Conservation (phyloP, 2,797 vertebrate species). For the Natrix natrix region DNA sequence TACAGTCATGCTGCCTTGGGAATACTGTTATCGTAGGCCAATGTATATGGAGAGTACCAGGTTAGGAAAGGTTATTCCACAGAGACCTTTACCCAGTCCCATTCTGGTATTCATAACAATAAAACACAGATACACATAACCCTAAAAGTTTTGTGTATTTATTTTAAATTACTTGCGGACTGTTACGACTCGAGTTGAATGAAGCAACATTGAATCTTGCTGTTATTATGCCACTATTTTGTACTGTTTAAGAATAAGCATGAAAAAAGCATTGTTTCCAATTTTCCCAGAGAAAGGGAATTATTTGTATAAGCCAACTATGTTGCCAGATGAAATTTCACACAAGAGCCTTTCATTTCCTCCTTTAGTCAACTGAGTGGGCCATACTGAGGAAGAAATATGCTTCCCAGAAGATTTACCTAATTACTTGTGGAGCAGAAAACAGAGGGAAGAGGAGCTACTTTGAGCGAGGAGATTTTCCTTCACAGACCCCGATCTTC, state of each 20-base stretch:
- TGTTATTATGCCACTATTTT: conserved; percentile 5
- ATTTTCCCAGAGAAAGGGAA: conserved; percentile 18
- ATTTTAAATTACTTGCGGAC: not conserved
- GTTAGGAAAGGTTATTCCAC: not conserved
- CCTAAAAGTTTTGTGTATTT: not conserved
- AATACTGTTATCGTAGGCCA: not conserved
- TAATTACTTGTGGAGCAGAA: not conserved
- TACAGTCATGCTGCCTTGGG: not conserved
- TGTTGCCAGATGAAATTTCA: conserved; percentile 20
- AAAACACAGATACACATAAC: not conserved
- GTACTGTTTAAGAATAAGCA: not conserved
- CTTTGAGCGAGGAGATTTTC: conserved; percentile 1
- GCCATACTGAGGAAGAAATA: not conserved
- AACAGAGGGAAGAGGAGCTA: not conserved
- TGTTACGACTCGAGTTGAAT: not conserved
- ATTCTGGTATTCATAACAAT: not conserved
- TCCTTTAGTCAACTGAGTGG: not conserved
- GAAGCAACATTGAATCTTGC: not conserved
- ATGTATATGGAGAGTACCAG: not conserved
- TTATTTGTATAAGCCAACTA: not conserved
- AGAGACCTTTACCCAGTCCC: not conserved
- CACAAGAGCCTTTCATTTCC: conserved; percentile 20
- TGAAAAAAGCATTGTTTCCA: conserved; percentile 21
- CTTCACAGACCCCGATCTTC: conserved; percentile 32
- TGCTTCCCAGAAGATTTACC: not conserved